Evolutionary conservation across 2,113 vertebrate genomes (phyloP).

Genomic region (Salminus brasiliensis): DNA sequence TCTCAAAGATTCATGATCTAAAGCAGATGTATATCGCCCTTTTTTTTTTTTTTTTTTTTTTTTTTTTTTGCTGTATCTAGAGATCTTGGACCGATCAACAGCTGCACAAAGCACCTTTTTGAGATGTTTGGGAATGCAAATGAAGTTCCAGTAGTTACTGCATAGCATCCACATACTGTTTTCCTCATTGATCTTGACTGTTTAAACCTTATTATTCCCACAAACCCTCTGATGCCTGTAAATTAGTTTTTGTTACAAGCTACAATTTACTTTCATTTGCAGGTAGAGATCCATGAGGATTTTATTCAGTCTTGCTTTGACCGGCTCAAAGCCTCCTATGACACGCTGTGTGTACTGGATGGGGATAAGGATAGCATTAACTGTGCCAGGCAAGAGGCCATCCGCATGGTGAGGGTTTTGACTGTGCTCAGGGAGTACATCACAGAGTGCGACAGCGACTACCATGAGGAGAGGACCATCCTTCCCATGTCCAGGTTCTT

Average conservation of each 20-base stretch:
- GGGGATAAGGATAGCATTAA: slow-evolving; percentile 99
- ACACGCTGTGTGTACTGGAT: slow-evolving; percentile 96
- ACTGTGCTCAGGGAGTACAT: slow-evolving; percentile 98
- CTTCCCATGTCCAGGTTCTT: slow-evolving; percentile 96
- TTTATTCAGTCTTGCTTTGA: slow-evolving; percentile 99
- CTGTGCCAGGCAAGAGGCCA: slow-evolving; percentile 96
- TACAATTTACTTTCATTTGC: slow-evolving; percentile 31
- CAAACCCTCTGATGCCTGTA: neutral
- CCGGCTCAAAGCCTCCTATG: slow-evolving; percentile 97
- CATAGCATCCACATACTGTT: too few relatives aligned
- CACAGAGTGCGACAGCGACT: slow-evolving; percentile 99
- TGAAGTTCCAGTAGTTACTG: too few relatives aligned
- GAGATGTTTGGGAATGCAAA: too few relatives aligned
- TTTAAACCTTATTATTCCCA: too few relatives aligned
- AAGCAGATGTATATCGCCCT: too few relatives aligned
- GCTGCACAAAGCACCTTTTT: too few relatives aligned
- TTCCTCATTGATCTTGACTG: too few relatives aligned
- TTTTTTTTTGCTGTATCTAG: too few relatives aligned
- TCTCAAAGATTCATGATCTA: too few relatives aligned
- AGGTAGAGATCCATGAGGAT: slow-evolving; percentile 99
- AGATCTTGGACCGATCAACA: too few relatives aligned
- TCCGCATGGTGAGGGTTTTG: slow-evolving; percentile 97
- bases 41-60: too few relatives aligned
- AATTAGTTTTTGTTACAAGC: neutral
- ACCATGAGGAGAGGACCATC: slow-evolving; percentile 98